A percentile compares a stretch with the other conserved stretches of the same genome.
These are phyloP conservation scores for Sycophila texana DNA, from an alignment of 2,888 invertebrate species.

Conservation along the genomic window DNA sequence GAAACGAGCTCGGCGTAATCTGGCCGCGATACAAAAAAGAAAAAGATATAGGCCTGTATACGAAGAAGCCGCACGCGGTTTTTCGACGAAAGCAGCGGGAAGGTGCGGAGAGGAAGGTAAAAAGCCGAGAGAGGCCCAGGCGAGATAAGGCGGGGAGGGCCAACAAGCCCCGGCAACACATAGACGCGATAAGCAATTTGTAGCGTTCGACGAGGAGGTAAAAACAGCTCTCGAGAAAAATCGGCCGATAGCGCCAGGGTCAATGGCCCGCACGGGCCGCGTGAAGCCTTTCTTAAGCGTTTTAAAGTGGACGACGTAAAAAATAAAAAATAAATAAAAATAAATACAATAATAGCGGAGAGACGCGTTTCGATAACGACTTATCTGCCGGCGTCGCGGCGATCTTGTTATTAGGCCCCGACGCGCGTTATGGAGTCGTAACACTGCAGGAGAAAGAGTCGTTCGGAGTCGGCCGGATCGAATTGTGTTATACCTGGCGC, in stretches of 20 bases:
- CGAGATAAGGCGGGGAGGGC: slow-evolving; percentile 45
- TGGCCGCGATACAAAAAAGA: neutral
- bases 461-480: neutral
- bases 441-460: neutral
- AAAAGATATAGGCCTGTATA: slow-evolving; percentile 1
- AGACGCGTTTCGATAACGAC: slow-evolving; percentile 1
- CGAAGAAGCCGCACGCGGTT: neutral
- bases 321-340: neutral
- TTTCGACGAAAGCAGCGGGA: neutral
- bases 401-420: neutral
- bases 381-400: neutral
- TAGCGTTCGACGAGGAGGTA: slow-evolving; percentile 63
- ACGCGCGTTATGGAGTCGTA: neutral
- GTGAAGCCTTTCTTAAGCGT: no score
- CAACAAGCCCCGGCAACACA: slow-evolving; percentile 40
- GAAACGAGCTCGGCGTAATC: no score
- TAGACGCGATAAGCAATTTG: slow-evolving; percentile 73
- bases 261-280: neutral
- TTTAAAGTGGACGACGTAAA: no score
- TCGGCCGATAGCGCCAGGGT: slow-evolving; percentile 53
- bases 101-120: neutral
- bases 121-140: slow-evolving; percentile 12
- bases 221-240: slow-evolving; percentile 57
- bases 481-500: slow-evolving; percentile 28
- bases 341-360: neutral